Conservation (phyloP, 2,888 invertebrate genomes). For the Theretra japonica region DNA sequence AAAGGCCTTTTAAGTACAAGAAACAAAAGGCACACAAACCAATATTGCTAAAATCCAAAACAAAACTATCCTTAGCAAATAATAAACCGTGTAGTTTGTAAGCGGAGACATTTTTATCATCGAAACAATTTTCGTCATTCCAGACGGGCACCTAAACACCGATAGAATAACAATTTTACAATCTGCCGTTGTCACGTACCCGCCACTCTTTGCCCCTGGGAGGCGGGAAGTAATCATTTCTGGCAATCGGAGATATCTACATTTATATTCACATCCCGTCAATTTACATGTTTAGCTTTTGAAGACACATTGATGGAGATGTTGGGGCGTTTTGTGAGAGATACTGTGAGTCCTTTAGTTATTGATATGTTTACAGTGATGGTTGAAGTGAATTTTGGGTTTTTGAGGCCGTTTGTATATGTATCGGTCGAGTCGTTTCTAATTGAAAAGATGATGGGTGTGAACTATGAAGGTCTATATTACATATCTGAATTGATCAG, state of each 20-base stretch:
- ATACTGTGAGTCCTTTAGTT: not conserved
- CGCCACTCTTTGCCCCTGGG: conserved; percentile 70
- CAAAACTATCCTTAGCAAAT: not conserved
- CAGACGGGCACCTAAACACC: conserved; percentile 73
- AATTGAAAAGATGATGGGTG: no score
- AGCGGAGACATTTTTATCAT: conserved; percentile 67
- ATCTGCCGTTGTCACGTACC: conserved; percentile 77
- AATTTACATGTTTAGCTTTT: conserved; percentile 69
- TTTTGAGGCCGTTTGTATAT: no score
- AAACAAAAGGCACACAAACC: not conserved
- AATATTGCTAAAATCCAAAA: not conserved
- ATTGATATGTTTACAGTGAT: no score
- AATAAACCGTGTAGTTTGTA: conserved; percentile 51
- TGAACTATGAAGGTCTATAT: no score
- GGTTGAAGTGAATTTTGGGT: no score
- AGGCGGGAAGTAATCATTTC: conserved; percentile 79
- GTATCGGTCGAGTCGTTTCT: no score
- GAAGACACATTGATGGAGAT: conserved; percentile 8
- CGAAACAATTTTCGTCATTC: conserved; percentile 79
- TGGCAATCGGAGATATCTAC: conserved; percentile 72
- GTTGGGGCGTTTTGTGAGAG: not conserved
- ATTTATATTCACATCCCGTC: conserved; percentile 75
- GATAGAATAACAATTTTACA: conserved; percentile 82
- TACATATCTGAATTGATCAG: no score
- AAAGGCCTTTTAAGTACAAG: no score